Conservation (phyloP, 1,140 invertebrate species). For the Chlorops oryzae region DNA sequence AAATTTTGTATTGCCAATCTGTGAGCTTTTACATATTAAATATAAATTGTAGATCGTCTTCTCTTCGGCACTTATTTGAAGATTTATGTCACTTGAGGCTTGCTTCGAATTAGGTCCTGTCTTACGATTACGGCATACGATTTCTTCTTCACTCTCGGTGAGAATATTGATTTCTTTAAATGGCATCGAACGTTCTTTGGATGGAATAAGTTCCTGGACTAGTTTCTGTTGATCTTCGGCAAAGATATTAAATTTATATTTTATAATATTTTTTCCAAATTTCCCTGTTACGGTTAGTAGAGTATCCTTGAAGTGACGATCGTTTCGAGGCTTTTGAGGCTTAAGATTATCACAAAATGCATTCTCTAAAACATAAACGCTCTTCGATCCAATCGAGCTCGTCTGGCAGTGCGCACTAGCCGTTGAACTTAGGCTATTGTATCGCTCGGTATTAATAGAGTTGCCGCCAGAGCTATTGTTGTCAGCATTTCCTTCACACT, state of each 20-base stretch:
- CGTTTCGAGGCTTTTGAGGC: slow-evolving; percentile 23
- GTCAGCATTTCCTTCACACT: slow-evolving; percentile 32
- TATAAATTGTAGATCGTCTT: slow-evolving; percentile 45
- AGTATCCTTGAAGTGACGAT: slow-evolving; percentile 40
- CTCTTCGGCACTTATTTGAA: slow-evolving; percentile 41
- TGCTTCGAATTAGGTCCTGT: background rate
- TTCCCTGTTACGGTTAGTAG: slow-evolving; percentile 42
- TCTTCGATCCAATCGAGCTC: slow-evolving; percentile 15
- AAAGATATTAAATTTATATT: slow-evolving; percentile 46
- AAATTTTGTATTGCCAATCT: slow-evolving; percentile 39
- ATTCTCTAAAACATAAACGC: slow-evolving; percentile 41
- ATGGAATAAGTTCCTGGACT: slow-evolving; percentile 37
- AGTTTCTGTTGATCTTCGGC: slow-evolving; percentile 40
- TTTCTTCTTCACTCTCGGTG: slow-evolving; percentile 38
- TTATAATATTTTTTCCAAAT: slow-evolving; percentile 46
- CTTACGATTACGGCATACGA: slow-evolving; percentile 26
- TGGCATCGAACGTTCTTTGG: slow-evolving; percentile 34
- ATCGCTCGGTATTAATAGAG: slow-evolving; percentile 34
- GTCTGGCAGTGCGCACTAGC: background rate
- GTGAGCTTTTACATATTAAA: slow-evolving; percentile 41
- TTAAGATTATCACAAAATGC: slow-evolving; percentile 44
- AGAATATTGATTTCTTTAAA: slow-evolving; percentile 41
- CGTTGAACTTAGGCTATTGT: slow-evolving; percentile 23
- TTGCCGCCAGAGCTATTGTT: slow-evolving; percentile 43
- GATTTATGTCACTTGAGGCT: background rate